These are phyloP conservation scores for Platyscapa corneri DNA, from an alignment of 1,140 invertebrate species.

Conservation along the genomic window DNA sequence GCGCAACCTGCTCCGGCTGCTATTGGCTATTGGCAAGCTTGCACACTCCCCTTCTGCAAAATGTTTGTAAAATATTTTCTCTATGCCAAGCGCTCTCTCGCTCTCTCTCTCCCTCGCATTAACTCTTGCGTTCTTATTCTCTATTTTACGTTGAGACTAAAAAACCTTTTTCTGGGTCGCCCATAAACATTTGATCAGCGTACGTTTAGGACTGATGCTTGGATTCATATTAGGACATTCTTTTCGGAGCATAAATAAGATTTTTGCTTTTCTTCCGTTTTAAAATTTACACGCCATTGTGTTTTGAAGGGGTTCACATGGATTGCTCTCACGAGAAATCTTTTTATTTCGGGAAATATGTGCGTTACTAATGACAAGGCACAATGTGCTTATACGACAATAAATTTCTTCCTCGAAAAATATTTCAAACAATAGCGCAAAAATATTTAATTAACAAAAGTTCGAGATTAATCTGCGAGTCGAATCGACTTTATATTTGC, in stretches of 20 bases:
- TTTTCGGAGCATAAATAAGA: constrained; percentile 18
- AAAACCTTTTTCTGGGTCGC: constrained; percentile 28
- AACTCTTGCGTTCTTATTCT: neutral
- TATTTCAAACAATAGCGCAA: neutral
- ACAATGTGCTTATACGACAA: neutral
- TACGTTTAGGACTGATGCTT: neutral
- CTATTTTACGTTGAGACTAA: constrained; percentile 18
- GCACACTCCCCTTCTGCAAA: constrained; percentile 38
- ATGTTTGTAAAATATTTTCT: constrained; percentile 52
- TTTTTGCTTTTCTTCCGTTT: constrained; percentile 22
- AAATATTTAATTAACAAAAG: too few relatives aligned
- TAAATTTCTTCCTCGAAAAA: neutral
- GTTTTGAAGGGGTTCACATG: neutral
- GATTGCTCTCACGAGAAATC: neutral
- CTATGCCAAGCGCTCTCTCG: neutral
- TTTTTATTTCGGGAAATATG: neutral
- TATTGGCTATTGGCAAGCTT: constrained; percentile 54
- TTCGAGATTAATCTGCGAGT: too few relatives aligned
- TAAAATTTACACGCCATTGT: constrained; percentile 7
- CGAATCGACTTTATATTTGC: too few relatives aligned
- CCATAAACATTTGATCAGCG: constrained; percentile 44
- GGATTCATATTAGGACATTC: constrained; percentile 43
- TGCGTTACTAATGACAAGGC: neutral
- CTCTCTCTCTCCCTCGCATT: neutral
- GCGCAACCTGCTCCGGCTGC: constrained; percentile 43